Conservation (phyloP, 2,888 invertebrate genomes). For the Oscheius sp. region DNA sequence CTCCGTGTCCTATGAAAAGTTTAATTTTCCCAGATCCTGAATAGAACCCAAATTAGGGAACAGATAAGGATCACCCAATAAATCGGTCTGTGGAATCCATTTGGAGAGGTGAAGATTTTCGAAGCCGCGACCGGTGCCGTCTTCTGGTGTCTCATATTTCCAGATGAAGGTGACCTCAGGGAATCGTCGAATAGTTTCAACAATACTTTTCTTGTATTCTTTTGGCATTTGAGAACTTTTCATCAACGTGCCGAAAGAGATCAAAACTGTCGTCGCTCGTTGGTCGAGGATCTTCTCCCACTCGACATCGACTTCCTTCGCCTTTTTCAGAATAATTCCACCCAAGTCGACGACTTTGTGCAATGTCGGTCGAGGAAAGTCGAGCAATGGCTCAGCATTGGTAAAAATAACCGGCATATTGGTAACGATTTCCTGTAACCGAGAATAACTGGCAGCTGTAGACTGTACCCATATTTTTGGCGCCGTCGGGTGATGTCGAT, state of each 20-base stretch:
- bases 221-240: conserved; percentile 24
- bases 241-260: conserved; percentile 33
- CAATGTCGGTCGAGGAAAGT: conserved; percentile 31
- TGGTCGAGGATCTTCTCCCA: conserved; percentile 10
- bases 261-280: conserved; percentile 11
- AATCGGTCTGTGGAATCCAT: conserved; percentile 74
- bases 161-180: conserved; percentile 63
- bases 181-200: conserved; percentile 38
- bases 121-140: conserved; percentile 30
- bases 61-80: conserved; percentile 57
- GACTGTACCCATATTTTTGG: background rate
- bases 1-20: conserved; percentile 27
- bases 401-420: conserved; percentile 31
- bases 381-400: conserved; percentile 29
- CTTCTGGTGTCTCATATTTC: conserved; percentile 58
- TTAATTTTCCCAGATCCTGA: conserved; percentile 18
- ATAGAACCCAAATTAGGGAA: background rate
- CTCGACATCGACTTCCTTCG: conserved; percentile 11
- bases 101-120: conserved; percentile 43
- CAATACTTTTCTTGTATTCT: conserved; percentile 25
- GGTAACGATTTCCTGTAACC: conserved; percentile 2
- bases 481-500: conserved; percentile 13
- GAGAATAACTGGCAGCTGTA: background rate
- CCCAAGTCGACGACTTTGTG: conserved; percentile 28
- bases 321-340: conserved; percentile 24